phyloP scores from a whole-genome alignment of 2,797 vertebrate species.

The Oreortyx pictus region DNA sequence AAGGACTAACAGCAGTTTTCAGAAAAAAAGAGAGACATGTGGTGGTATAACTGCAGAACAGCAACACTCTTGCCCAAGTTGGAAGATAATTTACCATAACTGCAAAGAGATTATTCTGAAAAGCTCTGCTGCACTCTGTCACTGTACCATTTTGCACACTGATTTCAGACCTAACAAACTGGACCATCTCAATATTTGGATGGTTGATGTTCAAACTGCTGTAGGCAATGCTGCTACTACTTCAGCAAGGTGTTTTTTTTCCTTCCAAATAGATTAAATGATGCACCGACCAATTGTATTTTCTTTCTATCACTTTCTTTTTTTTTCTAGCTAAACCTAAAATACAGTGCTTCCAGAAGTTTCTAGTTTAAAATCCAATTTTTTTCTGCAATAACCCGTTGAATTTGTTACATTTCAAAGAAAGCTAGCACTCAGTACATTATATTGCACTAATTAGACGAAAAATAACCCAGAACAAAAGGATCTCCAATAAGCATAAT shows the following conservation, averaged over 20 bases:
- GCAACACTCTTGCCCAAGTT: not conserved
- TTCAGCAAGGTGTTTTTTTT: conserved; percentile 39
- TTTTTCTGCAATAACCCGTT: not conserved
- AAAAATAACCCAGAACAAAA: conserved; percentile 45
- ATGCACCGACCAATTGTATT: not conserved
- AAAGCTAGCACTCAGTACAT: not conserved
- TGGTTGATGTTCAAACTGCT: not conserved
- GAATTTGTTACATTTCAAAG: not conserved
- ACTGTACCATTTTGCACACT: not conserved
- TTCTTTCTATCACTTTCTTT: not conserved
- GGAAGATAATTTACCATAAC: conserved; percentile 5
- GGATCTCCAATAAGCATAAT: not conserved
- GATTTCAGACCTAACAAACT: conserved; percentile 29
- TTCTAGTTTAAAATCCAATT: not conserved
- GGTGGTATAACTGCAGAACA: not conserved
- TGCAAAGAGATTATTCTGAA: not conserved
- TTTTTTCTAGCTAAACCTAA: not conserved
- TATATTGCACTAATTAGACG: not conserved
- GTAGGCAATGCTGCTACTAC: not conserved
- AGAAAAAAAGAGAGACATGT: not conserved
- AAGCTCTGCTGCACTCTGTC: not conserved
- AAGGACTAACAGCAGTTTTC: not conserved
- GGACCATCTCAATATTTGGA: conserved; percentile 45
- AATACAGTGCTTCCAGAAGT: not conserved
- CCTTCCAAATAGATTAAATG: conserved; percentile 3